These are phyloP conservation scores for Sparus aurata DNA, from an alignment of 2,797 vertebrate genomes.

Conservation along the genomic window DNA sequence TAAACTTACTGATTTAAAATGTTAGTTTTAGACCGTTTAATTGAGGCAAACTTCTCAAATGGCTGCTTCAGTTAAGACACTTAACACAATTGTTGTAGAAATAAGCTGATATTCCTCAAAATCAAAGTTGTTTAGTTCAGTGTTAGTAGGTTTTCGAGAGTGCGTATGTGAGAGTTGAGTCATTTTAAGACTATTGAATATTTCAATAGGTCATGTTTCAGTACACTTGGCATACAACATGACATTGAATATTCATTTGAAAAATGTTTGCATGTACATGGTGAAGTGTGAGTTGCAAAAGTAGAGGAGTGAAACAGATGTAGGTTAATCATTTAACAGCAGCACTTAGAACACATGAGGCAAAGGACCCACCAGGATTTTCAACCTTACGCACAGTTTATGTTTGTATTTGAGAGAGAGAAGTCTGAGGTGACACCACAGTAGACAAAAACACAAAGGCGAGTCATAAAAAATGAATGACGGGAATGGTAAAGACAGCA, in stretches of 20 bases:
- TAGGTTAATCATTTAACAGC: not conserved
- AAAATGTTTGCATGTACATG: not conserved
- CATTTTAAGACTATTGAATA: not conserved
- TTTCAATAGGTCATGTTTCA: conserved; percentile 1
- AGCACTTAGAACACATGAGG: not conserved
- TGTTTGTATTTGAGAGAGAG: not conserved
- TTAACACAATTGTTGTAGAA: not conserved
- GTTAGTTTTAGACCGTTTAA: not conserved
- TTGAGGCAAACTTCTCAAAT: not conserved
- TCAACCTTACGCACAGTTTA: not conserved
- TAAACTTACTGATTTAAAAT: conserved; percentile 10
- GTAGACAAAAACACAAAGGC: not conserved
- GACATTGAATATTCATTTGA: not conserved
- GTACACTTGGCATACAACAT: not conserved
- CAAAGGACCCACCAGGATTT: not conserved
- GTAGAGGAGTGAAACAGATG: not conserved
- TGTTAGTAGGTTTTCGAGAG: not conserved
- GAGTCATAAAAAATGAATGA: not conserved
- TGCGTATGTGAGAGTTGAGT: too few species aligned
- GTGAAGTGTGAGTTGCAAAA: not conserved
- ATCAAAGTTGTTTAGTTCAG: not conserved
- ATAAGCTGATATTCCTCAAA: not conserved
- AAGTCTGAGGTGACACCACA: not conserved
- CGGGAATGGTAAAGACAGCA: not conserved
- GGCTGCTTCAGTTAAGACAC: not conserved